These are phyloP conservation scores for Coreius guichenoti DNA, from an alignment of 2,797 vertebrate species.

Conservation along the genomic window DNA sequence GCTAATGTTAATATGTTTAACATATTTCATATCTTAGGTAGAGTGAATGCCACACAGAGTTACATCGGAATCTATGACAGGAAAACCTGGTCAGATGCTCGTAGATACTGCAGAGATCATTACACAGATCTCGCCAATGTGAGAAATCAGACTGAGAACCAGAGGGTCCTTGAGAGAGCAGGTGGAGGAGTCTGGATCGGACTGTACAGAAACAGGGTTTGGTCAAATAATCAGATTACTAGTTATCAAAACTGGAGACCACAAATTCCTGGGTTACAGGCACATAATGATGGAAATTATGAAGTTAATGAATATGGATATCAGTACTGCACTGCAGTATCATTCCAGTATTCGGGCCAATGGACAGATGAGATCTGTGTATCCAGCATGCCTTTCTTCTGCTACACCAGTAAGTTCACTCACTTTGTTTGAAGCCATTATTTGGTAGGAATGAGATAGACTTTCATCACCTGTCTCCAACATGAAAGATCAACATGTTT, in stretches of 20 bases:
- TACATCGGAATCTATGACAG: neutral
- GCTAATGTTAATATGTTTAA: too few relatives aligned
- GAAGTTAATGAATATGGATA: rapidly evolving
- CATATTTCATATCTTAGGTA: constrained; percentile 20
- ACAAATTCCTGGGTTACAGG: neutral
- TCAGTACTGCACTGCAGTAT: constrained; percentile 52
- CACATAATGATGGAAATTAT: constrained; percentile 35
- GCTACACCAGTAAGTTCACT: constrained; percentile 48
- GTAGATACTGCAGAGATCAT: neutral
- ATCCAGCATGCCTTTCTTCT: constrained; percentile 44
- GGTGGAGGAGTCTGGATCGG: constrained; percentile 50
- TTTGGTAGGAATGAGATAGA: neutral
- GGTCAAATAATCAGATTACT: constrained; percentile 36
- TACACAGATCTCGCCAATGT: constrained; percentile 44
- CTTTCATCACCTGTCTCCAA: neutral
- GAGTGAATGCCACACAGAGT: neutral
- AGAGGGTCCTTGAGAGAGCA: neutral
- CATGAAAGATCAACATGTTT: neutral
- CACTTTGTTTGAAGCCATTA: rapidly evolving
- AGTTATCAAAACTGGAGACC: constrained; percentile 8
- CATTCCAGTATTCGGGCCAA: neutral
- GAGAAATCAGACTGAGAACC: constrained; percentile 11
- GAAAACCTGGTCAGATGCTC: constrained; percentile 30
- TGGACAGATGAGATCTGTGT: constrained; percentile 53
- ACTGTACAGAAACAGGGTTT: constrained; percentile 50